Percentiles rank a stretch among this genome's conserved stretches.
phyloP scores from a whole-genome alignment of 2,888 invertebrate species.

The Diaprepes abbreviatus region DNA sequence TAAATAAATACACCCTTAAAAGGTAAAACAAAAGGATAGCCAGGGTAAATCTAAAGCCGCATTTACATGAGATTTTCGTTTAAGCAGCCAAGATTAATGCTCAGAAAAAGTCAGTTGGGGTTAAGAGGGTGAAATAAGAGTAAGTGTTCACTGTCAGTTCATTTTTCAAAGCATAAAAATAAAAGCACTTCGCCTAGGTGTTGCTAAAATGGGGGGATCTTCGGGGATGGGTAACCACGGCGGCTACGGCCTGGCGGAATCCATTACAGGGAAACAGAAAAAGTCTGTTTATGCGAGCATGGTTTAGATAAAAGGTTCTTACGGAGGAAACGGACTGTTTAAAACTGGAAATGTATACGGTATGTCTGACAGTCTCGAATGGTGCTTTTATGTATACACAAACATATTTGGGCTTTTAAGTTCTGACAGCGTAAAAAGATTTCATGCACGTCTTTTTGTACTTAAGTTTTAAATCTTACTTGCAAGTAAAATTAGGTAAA shows the following conservation, averaged over 20 bases:
- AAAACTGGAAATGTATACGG: constrained; percentile 37
- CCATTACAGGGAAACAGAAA: constrained; percentile 43
- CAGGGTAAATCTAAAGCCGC: constrained; percentile 38
- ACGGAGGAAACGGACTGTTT: constrained; percentile 36
- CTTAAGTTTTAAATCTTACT: too few relatives aligned
- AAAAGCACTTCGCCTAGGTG: constrained; percentile 40
- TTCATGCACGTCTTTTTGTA: not conserved
- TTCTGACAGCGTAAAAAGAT: not conserved
- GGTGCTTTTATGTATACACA: constrained; percentile 22
- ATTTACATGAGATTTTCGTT: constrained; percentile 55
- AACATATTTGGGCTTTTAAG: constrained; percentile 38
- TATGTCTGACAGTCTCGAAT: constrained; percentile 23
- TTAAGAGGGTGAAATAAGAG: constrained; percentile 58
- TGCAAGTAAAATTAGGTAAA: too few relatives aligned
- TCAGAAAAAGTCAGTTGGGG: constrained; percentile 54
- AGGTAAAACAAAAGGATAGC: constrained; percentile 41
- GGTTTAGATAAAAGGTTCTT: constrained; percentile 34
- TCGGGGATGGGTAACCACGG: constrained; percentile 27
- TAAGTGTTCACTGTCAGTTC: constrained; percentile 57
- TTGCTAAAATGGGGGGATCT: constrained; percentile 14
- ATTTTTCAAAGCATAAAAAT: constrained; percentile 56
- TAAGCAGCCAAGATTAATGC: constrained; percentile 56
- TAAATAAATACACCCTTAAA: constrained; percentile 24
- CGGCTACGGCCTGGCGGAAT: constrained; percentile 34
- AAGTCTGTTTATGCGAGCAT: constrained; percentile 42